Base-by-base conservation (phyloP, 2,888 invertebrate genomes). In the Melitaea athalia region DNA sequence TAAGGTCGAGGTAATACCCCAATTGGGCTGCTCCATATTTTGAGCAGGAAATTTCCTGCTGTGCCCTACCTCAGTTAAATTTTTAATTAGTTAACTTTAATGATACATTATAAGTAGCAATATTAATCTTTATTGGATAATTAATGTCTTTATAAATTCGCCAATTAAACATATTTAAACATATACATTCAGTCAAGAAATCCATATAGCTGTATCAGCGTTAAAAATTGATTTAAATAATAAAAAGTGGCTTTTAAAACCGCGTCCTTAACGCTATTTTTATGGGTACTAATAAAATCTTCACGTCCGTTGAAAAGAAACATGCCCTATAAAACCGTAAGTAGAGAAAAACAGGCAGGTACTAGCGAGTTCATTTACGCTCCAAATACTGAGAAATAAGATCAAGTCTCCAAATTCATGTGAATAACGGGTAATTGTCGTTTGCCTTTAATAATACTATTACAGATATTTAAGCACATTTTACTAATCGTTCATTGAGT, bases 301-400 rank as follows among this genome's bases (percentile, higher is more conserved):
- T 11, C 11, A 59, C 53, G 52, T 38, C 42, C 38, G 43, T 63
- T 53, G 63, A 67, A 64, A 61, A 64, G 67, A 69, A 57, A 31
- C 69, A 59, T 15, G 69, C 53, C 59, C 67, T 69, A 67, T 67
- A 69, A 69, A 69, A 31, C 17, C 33, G 59, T 59, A 64, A 49
- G 55, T 57, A 45, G 57, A 64, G 61, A 31, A 62, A 67, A 69
- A 64, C 59, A 50, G 50, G 69, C 59, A 49, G 33, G 64, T 57
- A 57, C 61, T 33, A 38, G 47, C 59, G 52, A 49, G 67, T 64
- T 67, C 66, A 52, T 67, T 69, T 67, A 72, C 69, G 69, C 69
- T 67, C 72, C 64, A 52, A 64, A 69, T 69, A 64, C 43, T 61
- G n/a, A 60, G 49, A 59, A 65, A 60, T 52, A 64, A 57, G 59